Percentiles rank a stretch among this genome's conserved stretches.
These are phyloP conservation scores for Andricus grossulariae DNA, from an alignment of 1,140 invertebrate genomes.

Conservation along the genomic window DNA sequence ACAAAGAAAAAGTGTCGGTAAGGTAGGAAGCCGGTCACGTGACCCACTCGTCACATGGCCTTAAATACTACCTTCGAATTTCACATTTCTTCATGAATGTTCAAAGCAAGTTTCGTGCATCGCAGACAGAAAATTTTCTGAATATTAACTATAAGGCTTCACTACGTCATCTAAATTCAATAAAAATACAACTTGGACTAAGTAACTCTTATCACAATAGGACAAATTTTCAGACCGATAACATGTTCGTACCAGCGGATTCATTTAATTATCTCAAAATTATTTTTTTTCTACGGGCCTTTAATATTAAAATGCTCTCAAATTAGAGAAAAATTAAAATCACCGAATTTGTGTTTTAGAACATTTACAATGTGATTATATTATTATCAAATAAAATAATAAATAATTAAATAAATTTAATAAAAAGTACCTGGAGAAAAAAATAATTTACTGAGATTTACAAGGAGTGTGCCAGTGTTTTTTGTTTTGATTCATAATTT, in stretches of 20 bases:
- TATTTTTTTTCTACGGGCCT: neutral
- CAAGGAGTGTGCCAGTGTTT: too few species aligned
- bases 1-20: too few species aligned
- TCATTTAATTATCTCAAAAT: neutral
- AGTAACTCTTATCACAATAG: constrained; percentile 8
- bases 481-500: too few species aligned
- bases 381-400: too few species aligned
- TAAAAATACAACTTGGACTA: constrained; percentile 28
- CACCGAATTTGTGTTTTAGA: too few species aligned
- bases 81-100: neutral
- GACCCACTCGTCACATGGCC: too few species aligned
- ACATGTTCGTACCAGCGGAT: neutral
- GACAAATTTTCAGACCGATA: constrained; percentile 13
- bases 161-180: constrained; percentile 2
- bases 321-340: too few species aligned
- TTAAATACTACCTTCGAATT: neutral
- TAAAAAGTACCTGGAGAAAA: too few species aligned
- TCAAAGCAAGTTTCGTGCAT: constrained; percentile 18
- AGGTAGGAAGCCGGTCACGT: too few species aligned
- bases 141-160: constrained; percentile 26
- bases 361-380: too few species aligned
- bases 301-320: neutral
- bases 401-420: too few species aligned
- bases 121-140: neutral
- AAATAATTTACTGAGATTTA: too few species aligned